A percentile compares a stretch with the other conserved stretches of the same genome.
Conservation (phyloP, 1,140 invertebrate species). For the Macrostomum lignano region DNA sequence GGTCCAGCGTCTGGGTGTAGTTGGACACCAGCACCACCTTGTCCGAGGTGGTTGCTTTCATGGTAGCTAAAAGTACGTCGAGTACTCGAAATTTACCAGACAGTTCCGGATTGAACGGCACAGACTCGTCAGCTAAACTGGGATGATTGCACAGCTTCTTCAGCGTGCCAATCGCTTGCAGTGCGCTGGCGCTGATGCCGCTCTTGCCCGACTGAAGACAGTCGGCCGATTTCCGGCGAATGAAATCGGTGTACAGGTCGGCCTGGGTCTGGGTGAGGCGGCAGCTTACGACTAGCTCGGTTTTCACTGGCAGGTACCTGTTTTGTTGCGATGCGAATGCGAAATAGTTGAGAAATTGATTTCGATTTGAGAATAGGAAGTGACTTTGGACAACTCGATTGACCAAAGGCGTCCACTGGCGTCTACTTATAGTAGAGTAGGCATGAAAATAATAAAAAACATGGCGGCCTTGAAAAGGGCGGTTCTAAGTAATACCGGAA, state of each 20-base stretch:
- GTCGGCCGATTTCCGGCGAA: constrained; percentile 51
- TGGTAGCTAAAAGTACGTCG: constrained; percentile 63
- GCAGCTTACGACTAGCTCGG: constrained; percentile 82
- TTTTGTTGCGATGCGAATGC: too few relatives aligned
- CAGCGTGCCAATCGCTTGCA: constrained; percentile 68
- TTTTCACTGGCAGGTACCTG: constrained; percentile 80
- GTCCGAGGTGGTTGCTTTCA: constrained; percentile 58
- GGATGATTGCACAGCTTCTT: constrained; percentile 97
- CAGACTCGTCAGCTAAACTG: constrained; percentile 52
- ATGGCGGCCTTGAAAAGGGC: too few relatives aligned
- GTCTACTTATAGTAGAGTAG: too few relatives aligned
- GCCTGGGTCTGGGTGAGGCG: constrained; percentile 54
- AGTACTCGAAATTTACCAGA: constrained; percentile 64
- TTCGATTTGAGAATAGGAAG: too few relatives aligned
- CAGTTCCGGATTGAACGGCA: constrained; percentile 24
- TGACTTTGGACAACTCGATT: too few relatives aligned
- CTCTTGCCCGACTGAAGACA: constrained; percentile 26
- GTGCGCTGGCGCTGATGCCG: constrained; percentile 37
- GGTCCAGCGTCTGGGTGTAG: constrained; percentile 89
- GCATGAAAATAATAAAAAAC: too few relatives aligned
- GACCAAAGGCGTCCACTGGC: too few relatives aligned
- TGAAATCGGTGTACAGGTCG: constrained; percentile 54
- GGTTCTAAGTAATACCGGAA: too few relatives aligned
- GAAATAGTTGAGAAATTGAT: too few relatives aligned
- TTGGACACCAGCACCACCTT: constrained; percentile 95